Base-by-base conservation (phyloP, 2,113 vertebrate species). In the Aspiorhynchus laticeps region DNA sequence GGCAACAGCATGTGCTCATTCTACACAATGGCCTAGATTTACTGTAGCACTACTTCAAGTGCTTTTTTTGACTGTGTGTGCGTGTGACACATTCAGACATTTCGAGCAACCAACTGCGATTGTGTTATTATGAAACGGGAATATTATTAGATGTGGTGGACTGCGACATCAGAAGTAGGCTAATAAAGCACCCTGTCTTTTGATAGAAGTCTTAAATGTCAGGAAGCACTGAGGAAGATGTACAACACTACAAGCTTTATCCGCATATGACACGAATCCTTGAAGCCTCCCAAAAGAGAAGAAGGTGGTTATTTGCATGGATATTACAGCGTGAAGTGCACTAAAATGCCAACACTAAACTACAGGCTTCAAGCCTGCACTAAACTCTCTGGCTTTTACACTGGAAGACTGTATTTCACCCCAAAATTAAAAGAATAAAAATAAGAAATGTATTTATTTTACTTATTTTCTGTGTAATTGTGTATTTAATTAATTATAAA, bases 21-120 rank as follows among this genome's bases (percentile, higher is more conserved):
- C 85, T 82, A 48, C 48, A 83, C 76, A 63, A 65, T 92, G 83
- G 65, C 89, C 87, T 90, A 90, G 88, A 87, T 85, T 88, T 83
- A 73, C 41, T 59, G 56, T 11, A 63, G 63, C 79, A 59, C 31
- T 78, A 67, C 19, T 28, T 87, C 53, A 21, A 43, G 46, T 43
- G 28, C 21, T 80, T 79, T 90, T 80, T 56, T 83, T 81, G 86
- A 53, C 46, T 87, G 51, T 31, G 11, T 43, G 9, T 46, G 43
- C 12, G 43, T 15, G 76, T 75, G 41, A 82, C 90, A 7, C n/a
- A 86, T 86, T 91, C 83, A 79, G 78, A 88, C 92, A 83, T 67
- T 91, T 88, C 81, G 26, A 88, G 53, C 15, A 17, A 75, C 85
- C 31, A 83, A 84, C 85, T 82, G 89, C 74, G 31, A 28, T 79